phyloP scores from a whole-genome alignment of 1,140 invertebrate species.

The Leptonema lineaticorne region DNA sequence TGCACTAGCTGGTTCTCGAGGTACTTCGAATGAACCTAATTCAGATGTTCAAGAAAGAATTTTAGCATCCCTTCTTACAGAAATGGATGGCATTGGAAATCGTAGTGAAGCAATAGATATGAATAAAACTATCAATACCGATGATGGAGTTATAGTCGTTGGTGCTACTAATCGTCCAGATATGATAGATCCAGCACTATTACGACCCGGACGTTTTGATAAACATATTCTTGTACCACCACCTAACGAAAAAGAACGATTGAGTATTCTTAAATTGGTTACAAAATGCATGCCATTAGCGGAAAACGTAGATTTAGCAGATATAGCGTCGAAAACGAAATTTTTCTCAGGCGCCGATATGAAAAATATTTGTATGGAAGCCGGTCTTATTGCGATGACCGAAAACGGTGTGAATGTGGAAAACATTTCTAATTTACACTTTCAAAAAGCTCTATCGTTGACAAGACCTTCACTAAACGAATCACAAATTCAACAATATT shows the following conservation, averaged over 20 bases:
- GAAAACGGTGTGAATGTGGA: constrained; percentile 55
- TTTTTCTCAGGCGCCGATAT: constrained; percentile 79
- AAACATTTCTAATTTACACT: constrained; percentile 56
- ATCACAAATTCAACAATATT: constrained; percentile 30
- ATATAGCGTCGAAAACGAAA: constrained; percentile 62
- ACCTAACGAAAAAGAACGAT: constrained; percentile 62
- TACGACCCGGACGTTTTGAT: constrained; percentile 76
- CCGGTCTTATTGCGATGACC: constrained; percentile 66
- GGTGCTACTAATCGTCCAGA: constrained; percentile 79
- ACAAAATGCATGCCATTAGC: constrained; percentile 63
- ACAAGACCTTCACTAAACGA: constrained; percentile 55
- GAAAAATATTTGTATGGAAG: constrained; percentile 70
- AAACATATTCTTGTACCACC: constrained; percentile 73
- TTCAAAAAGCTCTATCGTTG: constrained; percentile 55
- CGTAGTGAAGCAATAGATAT: constrained; percentile 26
- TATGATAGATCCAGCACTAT: constrained; percentile 73
- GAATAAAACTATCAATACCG: constrained; percentile 20
- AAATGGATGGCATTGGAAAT: constrained; percentile 69
- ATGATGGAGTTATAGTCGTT: constrained; percentile 62
- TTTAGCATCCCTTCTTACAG: constrained; percentile 65
- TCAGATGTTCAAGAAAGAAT: constrained; percentile 63
- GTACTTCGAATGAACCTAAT: constrained; percentile 44
- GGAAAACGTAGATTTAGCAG: constrained; percentile 60
- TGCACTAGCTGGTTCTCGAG: constrained; percentile 61
- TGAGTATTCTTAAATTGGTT: constrained; percentile 63